phyloP scores from a whole-genome alignment of 2,888 invertebrate species.

The Leptinotarsa peninsularis region DNA sequence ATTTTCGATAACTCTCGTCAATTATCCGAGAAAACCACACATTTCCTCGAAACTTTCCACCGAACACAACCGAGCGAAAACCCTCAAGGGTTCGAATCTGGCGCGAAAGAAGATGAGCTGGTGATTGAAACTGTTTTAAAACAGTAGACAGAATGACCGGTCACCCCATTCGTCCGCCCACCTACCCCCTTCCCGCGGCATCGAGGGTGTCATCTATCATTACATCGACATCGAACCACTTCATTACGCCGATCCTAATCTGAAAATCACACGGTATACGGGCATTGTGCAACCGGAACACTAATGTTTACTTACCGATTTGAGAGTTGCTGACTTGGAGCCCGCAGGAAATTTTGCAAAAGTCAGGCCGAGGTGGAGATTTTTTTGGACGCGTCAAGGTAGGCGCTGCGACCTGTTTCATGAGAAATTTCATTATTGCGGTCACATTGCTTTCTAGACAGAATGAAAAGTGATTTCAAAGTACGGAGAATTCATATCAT shows the following conservation, averaged over 20 bases:
- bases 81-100: constrained; percentile 46
- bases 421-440: too few relatives aligned
- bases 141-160: constrained; percentile 59
- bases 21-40: not conserved
- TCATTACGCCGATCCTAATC: constrained; percentile 46
- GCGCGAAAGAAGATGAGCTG: constrained; percentile 53
- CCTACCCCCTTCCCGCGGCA: constrained; percentile 53
- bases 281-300: constrained; percentile 15
- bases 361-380: not conserved
- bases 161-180: constrained; percentile 56
- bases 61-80: constrained; percentile 40
- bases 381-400: not conserved
- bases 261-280: constrained; percentile 31
- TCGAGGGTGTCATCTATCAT: constrained; percentile 60
- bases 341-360: not conserved
- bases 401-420: not conserved
- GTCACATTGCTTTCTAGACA: too few relatives aligned
- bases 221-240: constrained; percentile 53
- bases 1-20: not conserved
- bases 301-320: constrained; percentile 12
- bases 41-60: constrained; percentile 1
- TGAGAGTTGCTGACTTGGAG: not conserved
- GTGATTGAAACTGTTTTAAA: constrained; percentile 60
- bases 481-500: too few relatives aligned
- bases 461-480: too few relatives aligned